Conservation (phyloP, 2,113 vertebrate genomes). For the Shinisaurus crocodilurus region DNA sequence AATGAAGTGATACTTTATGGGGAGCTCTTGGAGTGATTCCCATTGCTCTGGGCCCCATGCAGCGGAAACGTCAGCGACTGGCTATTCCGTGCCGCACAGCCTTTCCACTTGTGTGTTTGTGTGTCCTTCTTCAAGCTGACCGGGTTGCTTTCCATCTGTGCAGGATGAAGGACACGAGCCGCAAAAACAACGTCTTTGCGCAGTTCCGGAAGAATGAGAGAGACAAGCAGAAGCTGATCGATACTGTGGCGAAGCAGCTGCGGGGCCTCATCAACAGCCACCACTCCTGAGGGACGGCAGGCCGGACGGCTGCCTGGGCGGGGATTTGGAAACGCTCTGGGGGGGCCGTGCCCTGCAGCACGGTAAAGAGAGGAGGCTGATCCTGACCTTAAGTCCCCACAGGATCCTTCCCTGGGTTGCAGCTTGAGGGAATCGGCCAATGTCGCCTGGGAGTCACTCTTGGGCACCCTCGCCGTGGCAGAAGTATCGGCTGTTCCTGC, state of each 20-base stretch:
- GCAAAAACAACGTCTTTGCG: conserved; percentile 94
- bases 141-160: neutral
- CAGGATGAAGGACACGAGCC: conserved; percentile 95
- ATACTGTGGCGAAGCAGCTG: conserved; percentile 94
- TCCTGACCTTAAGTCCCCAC: neutral
- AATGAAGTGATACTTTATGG: no score
- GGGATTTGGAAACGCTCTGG: neutral
- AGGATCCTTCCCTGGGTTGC: conserved; percentile 27
- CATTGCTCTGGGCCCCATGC: neutral
- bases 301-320: rapidly evolving
- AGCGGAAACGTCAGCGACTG: neutral
- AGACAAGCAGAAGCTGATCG: conserved; percentile 97
- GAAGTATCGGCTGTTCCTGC: neutral
- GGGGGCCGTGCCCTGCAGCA: conserved; percentile 22
- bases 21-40: no score
- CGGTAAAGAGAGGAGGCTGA: conserved; percentile 47
- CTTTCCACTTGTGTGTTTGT: neutral
- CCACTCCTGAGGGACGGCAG: conserved; percentile 79
- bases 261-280: conserved; percentile 90
- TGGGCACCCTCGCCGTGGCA: neutral
- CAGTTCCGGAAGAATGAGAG: conserved; percentile 95
- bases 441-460: no score
- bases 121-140: neutral
- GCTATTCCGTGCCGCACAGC: no score
- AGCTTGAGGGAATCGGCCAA: neutral